phyloP scores from a whole-genome alignment of 2,797 vertebrate species.

The Pseudochirops cupreus region DNA sequence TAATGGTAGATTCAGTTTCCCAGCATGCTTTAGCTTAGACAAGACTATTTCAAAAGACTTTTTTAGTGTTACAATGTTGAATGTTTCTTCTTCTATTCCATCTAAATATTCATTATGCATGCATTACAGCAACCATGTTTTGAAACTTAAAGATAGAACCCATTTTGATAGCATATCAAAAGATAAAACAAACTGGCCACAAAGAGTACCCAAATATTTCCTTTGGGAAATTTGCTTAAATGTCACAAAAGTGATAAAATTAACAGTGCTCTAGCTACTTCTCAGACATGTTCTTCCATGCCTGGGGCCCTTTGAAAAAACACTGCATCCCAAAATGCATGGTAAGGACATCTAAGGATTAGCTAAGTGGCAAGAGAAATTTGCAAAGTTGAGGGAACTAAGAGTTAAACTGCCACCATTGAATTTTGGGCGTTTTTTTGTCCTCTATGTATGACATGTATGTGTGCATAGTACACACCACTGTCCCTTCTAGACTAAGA shows the following conservation, averaged over 20 bases:
- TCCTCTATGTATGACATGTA: background rate
- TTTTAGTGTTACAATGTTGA: background rate
- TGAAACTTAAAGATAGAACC: background rate
- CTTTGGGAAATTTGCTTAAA: background rate
- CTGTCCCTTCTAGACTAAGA: background rate
- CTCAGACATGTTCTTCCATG: background rate
- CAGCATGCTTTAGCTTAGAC: background rate
- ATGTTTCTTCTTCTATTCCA: background rate
- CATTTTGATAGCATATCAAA: background rate
- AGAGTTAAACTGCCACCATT: background rate
- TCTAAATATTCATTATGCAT: background rate
- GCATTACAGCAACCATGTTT: constrained; percentile 7
- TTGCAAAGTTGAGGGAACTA: background rate
- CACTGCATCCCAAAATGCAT: background rate
- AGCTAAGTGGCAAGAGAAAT: background rate
- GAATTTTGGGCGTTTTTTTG: background rate
- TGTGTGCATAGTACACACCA: background rate
- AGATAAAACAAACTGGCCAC: constrained; percentile 6
- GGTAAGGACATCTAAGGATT: background rate
- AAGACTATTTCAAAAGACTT: background rate
- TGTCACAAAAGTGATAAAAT: background rate
- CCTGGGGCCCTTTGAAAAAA: background rate
- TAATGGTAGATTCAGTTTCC: background rate
- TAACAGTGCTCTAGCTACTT: background rate
- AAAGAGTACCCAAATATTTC: background rate